A percentile compares a stretch with the other conserved stretches of the same genome.
These are phyloP conservation scores for Morpho achilles DNA, from an alignment of 2,888 invertebrate species.

Conservation along the genomic window DNA sequence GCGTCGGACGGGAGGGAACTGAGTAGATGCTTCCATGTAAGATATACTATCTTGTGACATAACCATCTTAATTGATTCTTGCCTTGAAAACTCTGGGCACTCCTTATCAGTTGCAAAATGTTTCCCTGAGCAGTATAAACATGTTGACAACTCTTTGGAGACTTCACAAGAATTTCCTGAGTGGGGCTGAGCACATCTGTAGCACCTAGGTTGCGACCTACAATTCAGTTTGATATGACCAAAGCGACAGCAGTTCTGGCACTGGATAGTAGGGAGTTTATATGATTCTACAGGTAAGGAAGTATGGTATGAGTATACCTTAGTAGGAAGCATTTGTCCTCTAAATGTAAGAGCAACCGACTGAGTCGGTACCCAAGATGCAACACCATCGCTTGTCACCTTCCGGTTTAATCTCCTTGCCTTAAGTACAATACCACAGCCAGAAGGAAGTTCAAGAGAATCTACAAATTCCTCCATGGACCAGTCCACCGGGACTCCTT, in stretches of 20 bases:
- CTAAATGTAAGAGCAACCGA: too few relatives aligned
- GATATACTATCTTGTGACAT: not conserved
- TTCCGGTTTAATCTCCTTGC: not conserved
- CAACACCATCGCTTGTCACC: not conserved
- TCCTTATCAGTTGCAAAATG: not conserved
- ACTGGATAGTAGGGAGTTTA: too few relatives aligned
- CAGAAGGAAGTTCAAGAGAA: too few relatives aligned
- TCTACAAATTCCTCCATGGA: too few relatives aligned
- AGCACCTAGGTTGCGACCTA: not conserved
- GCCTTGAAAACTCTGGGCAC: not conserved
- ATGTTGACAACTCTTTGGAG: not conserved
- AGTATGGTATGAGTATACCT: too few relatives aligned
- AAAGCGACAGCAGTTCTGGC: too few relatives aligned
- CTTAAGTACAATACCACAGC: too few relatives aligned
- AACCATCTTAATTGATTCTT: not conserved
- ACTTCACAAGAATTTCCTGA: not conserved
- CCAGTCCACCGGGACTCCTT: constrained; percentile 1
- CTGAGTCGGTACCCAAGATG: not conserved
- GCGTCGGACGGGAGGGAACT: not conserved
- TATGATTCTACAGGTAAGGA: too few relatives aligned
- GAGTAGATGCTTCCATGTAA: not conserved
- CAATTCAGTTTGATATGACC: not conserved
- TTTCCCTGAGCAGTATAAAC: not conserved
- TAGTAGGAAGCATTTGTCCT: too few relatives aligned
- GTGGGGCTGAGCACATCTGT: not conserved